Base-by-base conservation (phyloP, 2,113 vertebrate species). In the Xiphias gladius region DNA sequence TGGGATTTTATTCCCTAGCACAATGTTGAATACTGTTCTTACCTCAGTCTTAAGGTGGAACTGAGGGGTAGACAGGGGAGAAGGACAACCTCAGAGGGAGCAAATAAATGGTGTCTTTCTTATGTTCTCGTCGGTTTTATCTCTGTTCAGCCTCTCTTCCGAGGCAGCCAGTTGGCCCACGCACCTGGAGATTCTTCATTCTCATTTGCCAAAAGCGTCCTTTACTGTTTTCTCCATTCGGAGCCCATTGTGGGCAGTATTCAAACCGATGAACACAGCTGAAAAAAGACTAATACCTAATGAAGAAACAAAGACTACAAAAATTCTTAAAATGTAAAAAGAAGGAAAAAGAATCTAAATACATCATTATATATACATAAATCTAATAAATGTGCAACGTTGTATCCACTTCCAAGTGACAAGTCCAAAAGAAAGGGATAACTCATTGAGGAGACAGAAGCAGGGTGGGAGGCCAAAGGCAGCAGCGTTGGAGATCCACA, bases 1-100 rank as follows among this genome's bases (percentile, higher is more conserved):
- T 88, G 92, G 94, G 93, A 95, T 94, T 88, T 95, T 96, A 89
- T 95, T 96, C 96, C 96, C 96, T 95, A 97, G 97, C 97, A 98
- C 97, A 97, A 97, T 89, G 92, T 95, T 93, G 94, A 94, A 96
- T 91, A 96, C 96, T 97, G 95, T 96, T 94, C 79, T 96, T 96
- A 96, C 96, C 96, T 97, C 97, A 94, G 96, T 96, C 83, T 2
- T 73, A 80, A 87, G 94, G 94, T 94, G 96, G 94, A 94, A 94
- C 95, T 96, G 95, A 95, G 96, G 95, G 91, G 89, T 83, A 90
- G 90, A 92, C 93, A 89, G 91, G 86, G 93, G 86, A 92, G 90
- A 95, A 88, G 87, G 87, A 89, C 84, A 81, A 90, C 76, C 91
- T 89, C 84, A 80, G 73, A 83, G 61, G 89, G 78, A 89, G 79